These are phyloP conservation scores for Proctacanthus coquilletti DNA, from an alignment of 1,140 invertebrate species.

Conservation along the genomic window DNA sequence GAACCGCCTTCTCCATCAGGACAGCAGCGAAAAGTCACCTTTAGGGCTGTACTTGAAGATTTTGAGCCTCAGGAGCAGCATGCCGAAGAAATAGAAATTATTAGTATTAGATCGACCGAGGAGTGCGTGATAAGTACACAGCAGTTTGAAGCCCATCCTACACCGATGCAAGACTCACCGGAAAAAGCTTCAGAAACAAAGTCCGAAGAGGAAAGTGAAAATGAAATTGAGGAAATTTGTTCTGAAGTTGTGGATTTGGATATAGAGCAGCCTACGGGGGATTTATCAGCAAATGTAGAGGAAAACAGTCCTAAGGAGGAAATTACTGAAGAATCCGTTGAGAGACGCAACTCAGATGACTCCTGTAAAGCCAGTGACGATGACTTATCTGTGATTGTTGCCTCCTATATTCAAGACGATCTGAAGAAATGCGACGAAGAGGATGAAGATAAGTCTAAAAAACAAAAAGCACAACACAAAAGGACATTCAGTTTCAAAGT, in stretches of 20 bases:
- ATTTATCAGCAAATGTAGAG: constrained; percentile 1
- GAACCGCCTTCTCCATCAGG: constrained; percentile 5
- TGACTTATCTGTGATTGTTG: constrained; percentile 24
- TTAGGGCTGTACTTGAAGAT: constrained; percentile 21
- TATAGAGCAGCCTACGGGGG: constrained; percentile 3
- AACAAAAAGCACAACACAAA: neutral
- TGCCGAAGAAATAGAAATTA: constrained; percentile 52
- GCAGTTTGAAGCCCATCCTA: constrained; percentile 10
- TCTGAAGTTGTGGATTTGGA: neutral
- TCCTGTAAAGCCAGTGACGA: constrained; percentile 13
- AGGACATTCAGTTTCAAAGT: neutral
- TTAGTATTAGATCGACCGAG: constrained; percentile 15
- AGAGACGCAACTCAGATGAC: constrained; percentile 35
- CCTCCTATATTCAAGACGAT: constrained; percentile 21
- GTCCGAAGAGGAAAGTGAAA: constrained; percentile 2
- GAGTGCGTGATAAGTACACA: constrained; percentile 4
- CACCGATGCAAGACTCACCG: constrained; percentile 10
- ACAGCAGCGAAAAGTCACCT: constrained; percentile 17
- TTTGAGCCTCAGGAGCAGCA: constrained; percentile 33
- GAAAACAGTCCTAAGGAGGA: constrained; percentile 6
- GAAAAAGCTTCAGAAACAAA: constrained; percentile 10
- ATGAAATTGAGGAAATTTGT: neutral
- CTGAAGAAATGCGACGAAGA: constrained; percentile 9
- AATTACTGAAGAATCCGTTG: neutral
- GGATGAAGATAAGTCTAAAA: neutral